These are phyloP conservation scores for Aselliscus stoliczkanus DNA, from an alignment of 2,797 vertebrate genomes.

Conservation along the genomic window DNA sequence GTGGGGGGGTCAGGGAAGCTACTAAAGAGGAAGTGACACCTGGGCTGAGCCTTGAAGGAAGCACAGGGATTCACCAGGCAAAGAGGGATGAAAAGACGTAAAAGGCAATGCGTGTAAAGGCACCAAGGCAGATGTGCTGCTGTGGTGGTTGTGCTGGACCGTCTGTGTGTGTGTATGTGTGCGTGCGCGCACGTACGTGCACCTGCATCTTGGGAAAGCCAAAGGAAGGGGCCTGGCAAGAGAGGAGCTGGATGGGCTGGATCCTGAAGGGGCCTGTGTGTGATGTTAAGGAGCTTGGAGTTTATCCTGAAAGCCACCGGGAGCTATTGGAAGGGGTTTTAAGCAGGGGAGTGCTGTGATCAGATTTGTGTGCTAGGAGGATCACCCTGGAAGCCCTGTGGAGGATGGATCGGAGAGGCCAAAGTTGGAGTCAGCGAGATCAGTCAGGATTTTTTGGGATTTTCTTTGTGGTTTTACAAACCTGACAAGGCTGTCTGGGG, in stretches of 20 bases:
- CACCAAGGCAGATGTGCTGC: neutral
- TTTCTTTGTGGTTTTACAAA: slow-evolving; percentile 64
- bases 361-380: slow-evolving; percentile 7
- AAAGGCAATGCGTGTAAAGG: neutral
- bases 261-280: neutral
- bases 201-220: neutral
- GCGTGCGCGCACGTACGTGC: fast-evolving
- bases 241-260: neutral
- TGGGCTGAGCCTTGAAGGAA: neutral
- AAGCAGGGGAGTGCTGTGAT: neutral
- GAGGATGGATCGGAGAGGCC: slow-evolving; percentile 19
- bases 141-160: neutral
- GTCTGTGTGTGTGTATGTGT: neutral
- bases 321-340: slow-evolving; percentile 47
- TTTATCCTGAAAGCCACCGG: slow-evolving; percentile 4
- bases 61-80: neutral
- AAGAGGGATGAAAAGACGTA: neutral
- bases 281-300: neutral
- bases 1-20: neutral
- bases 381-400: neutral
- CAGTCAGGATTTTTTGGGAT: slow-evolving; percentile 65
- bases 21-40: neutral
- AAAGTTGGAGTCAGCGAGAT: slow-evolving; percentile 43
- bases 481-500: neutral
- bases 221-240: neutral